These are phyloP conservation scores for Stomorhina lunata DNA, from an alignment of 2,888 invertebrate genomes.

Conservation along the genomic window DNA sequence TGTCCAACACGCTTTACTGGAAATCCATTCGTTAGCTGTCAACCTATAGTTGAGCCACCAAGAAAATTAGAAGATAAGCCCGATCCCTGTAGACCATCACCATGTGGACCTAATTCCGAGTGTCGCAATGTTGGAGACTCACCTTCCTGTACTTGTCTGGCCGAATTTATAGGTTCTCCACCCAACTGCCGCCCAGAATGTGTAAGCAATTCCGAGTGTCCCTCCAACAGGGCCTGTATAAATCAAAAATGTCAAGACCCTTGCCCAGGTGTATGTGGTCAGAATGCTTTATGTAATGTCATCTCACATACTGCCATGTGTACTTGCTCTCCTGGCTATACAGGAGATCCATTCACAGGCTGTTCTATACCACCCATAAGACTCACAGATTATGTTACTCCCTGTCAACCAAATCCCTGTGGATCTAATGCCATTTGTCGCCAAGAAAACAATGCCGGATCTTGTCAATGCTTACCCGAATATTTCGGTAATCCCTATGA, in stretches of 20 bases:
- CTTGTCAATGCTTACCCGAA: constrained; percentile 85
- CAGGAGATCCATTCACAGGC: constrained; percentile 84
- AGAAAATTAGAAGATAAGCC: constrained; percentile 63
- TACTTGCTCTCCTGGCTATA: constrained; percentile 83
- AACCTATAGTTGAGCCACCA: constrained; percentile 80
- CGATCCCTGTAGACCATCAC: constrained; percentile 81
- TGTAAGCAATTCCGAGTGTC: constrained; percentile 86
- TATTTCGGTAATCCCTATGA: constrained; percentile 86
- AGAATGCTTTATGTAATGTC: constrained; percentile 82
- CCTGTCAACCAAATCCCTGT: constrained; percentile 85
- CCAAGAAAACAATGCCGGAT: constrained; percentile 84
- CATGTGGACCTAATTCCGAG: constrained; percentile 82
- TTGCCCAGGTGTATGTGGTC: constrained; percentile 85
- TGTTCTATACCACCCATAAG: constrained; percentile 78
- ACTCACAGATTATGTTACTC: constrained; percentile 77
- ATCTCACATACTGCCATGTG: constrained; percentile 83
- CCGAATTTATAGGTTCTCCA: constrained; percentile 85
- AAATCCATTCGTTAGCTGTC: constrained; percentile 87
- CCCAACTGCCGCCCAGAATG: constrained; percentile 87
- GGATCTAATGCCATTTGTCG: constrained; percentile 85
- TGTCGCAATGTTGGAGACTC: constrained; percentile 80
- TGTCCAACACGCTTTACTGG: constrained; percentile 86
- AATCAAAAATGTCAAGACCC: constrained; percentile 87
- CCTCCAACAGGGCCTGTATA: constrained; percentile 85
- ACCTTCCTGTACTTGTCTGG: constrained; percentile 83